phyloP scores from a whole-genome alignment of 2,113 vertebrate species.

The Chunga burmeisteri region DNA sequence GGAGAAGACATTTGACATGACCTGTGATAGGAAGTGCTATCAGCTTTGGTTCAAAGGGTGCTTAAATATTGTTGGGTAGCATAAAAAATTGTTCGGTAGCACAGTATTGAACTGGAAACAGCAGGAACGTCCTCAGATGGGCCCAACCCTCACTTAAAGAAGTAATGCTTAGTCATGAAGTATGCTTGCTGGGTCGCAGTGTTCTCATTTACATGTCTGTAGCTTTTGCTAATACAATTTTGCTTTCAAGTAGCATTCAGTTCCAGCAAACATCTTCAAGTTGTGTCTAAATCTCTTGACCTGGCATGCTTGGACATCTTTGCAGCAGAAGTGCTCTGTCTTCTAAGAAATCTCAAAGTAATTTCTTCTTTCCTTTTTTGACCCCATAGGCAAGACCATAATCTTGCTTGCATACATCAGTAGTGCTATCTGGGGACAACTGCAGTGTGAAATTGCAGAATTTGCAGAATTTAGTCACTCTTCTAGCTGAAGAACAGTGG shows the following conservation, averaged over 20 bases:
- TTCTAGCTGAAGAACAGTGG: background rate
- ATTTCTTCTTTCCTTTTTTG: background rate
- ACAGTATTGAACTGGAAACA: background rate
- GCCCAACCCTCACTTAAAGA: background rate
- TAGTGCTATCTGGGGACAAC: background rate
- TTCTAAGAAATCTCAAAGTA: background rate
- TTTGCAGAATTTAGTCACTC: background rate
- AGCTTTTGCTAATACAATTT: background rate
- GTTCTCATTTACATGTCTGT: background rate
- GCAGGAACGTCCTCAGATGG: background rate
- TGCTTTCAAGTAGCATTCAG: background rate
- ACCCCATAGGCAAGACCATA: background rate
- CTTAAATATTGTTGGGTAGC: too few species aligned
- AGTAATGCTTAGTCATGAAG: background rate
- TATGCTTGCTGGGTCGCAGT: background rate
- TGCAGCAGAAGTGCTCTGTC: background rate
- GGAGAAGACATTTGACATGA: background rate
- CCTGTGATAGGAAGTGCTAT: background rate
- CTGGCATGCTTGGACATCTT: background rate
- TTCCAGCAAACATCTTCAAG: background rate
- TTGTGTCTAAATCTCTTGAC: background rate
- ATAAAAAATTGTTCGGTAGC: background rate
- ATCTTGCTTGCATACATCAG: background rate
- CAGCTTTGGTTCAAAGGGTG: background rate
- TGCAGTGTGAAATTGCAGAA: background rate